phyloP scores from a whole-genome alignment of 2,888 invertebrate species.

The Unio delphinus region DNA sequence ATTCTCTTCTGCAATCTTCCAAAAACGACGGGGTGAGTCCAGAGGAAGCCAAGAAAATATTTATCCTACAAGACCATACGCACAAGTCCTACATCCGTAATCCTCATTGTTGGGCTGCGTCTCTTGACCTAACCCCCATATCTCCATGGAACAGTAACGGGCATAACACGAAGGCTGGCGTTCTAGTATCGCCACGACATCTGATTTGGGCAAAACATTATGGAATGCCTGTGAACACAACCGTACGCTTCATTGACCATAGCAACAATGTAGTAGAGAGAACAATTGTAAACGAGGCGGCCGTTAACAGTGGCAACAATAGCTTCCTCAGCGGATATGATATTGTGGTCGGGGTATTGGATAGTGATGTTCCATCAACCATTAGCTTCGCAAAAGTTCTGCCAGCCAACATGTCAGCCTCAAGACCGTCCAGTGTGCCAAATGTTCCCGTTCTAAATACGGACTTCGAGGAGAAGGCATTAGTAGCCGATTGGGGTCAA shows the following conservation, averaged over 20 bases:
- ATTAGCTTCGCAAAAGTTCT: slow-evolving; percentile 47
- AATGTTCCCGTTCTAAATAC: slow-evolving; percentile 43
- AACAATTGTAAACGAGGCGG: slow-evolving; percentile 23
- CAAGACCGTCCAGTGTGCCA: slow-evolving; percentile 9
- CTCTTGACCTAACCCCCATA: slow-evolving; percentile 48
- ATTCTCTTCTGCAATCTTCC: slow-evolving; percentile 30
- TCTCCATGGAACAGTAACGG: slow-evolving; percentile 56
- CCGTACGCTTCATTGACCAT: slow-evolving; percentile 43
- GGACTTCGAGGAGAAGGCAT: slow-evolving; percentile 53
- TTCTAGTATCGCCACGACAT: slow-evolving; percentile 48
- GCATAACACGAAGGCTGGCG: slow-evolving; percentile 41
- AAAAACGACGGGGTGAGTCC: slow-evolving; percentile 24
- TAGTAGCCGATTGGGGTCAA: slow-evolving; percentile 38
- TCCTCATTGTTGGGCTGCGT: slow-evolving; percentile 47
- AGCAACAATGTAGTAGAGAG: slow-evolving; percentile 49
- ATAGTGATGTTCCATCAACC: slow-evolving; percentile 44
- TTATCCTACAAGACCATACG: slow-evolving; percentile 41
- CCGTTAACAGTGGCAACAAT: slow-evolving; percentile 15
- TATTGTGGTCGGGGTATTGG: slow-evolving; percentile 50
- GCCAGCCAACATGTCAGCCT: slow-evolving; percentile 36
- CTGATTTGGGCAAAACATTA: slow-evolving; percentile 53
- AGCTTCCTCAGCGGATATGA: slow-evolving; percentile 38
- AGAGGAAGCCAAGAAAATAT: slow-evolving; percentile 37
- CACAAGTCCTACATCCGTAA: slow-evolving; percentile 40
- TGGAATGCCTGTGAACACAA: slow-evolving; percentile 38